Evolutionary conservation across 2,888 invertebrate genomes (phyloP).

Genomic region (Seladonia tumulorum): DNA sequence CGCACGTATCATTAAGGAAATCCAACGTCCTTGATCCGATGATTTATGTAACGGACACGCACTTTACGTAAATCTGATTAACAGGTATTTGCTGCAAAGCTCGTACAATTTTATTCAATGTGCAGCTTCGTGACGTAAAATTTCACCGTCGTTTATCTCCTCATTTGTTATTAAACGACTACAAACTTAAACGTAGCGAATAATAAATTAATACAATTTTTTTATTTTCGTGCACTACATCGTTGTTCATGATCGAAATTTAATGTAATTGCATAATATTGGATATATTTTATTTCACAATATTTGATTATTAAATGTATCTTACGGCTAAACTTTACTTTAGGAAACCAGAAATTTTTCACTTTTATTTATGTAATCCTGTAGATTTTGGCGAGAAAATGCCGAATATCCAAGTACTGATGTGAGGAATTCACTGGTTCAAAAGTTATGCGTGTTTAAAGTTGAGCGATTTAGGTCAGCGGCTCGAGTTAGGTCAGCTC

Average conservation of each 20-base stretch:
- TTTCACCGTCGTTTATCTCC: background rate
- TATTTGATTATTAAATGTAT: background rate
- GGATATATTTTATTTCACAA: background rate
- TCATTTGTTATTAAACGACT: background rate
- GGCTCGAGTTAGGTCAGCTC: too few relatives aligned
- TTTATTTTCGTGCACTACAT: background rate
- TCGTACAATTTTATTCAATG: background rate
- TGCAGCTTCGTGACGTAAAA: background rate
- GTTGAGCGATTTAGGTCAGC: too few relatives aligned
- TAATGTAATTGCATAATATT: background rate
- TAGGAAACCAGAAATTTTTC: too few relatives aligned
- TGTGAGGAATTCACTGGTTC: too few relatives aligned
- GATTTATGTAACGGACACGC: background rate
- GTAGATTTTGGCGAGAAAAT: too few relatives aligned
- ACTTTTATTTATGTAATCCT: too few relatives aligned
- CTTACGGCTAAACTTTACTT: too few relatives aligned
- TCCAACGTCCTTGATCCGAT: conserved; percentile 22
- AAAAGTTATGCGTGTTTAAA: too few relatives aligned
- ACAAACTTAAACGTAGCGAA: background rate
- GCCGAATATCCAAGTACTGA: too few relatives aligned
- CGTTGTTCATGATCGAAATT: background rate
- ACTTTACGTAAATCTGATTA: background rate
- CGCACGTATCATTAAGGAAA: conserved; percentile 2
- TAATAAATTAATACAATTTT: background rate
- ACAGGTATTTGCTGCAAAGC: background rate